Evolutionary conservation across 2,113 vertebrate genomes (phyloP).

Genomic region (Dromiciops gliroides): DNA sequence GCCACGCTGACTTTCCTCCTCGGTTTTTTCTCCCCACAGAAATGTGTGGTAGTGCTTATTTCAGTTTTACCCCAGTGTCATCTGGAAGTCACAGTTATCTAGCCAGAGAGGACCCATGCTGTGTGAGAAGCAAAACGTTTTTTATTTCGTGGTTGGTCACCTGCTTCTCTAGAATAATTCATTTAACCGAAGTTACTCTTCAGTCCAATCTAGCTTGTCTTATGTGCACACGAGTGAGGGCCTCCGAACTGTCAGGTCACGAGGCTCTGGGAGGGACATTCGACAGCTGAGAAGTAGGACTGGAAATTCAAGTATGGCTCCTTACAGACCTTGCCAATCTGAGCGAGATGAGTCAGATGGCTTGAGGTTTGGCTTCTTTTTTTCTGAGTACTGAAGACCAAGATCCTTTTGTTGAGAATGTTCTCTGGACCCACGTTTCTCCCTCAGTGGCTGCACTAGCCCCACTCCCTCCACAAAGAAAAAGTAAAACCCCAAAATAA

Average conservation of each 20-base stretch:
- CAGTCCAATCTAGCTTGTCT: constrained; percentile 42
- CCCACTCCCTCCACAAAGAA: constrained; percentile 67
- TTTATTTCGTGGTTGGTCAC: constrained; percentile 35
- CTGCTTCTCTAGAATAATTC: constrained; percentile 54
- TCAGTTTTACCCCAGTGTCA: constrained; percentile 36
- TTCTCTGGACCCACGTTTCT: constrained; percentile 73
- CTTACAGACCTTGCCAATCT: constrained; percentile 59
- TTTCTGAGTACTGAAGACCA: constrained; percentile 44
- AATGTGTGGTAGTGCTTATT: constrained; percentile 39
- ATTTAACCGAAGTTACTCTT: constrained; percentile 50
- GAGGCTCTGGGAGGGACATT: constrained; percentile 76
- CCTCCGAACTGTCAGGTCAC: constrained; percentile 58
- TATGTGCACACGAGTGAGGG: constrained; percentile 7
- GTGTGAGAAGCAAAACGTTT: constrained; percentile 55
- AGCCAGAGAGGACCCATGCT: constrained; percentile 43
- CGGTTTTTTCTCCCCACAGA: constrained; percentile 53
- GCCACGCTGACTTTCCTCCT: constrained; percentile 54
- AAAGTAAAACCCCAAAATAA: constrained; percentile 70
- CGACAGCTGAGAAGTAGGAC: constrained; percentile 77
- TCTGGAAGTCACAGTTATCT: constrained; percentile 65
- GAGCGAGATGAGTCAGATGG: constrained; percentile 68
- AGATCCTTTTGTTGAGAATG: constrained; percentile 63
- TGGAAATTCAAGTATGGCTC: constrained; percentile 87
- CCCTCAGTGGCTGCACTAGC: constrained; percentile 76
- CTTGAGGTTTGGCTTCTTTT: constrained; percentile 74